These are phyloP conservation scores for Micronycteris hirsuta DNA, from an alignment of 2,113 vertebrate species.

Conservation along the genomic window DNA sequence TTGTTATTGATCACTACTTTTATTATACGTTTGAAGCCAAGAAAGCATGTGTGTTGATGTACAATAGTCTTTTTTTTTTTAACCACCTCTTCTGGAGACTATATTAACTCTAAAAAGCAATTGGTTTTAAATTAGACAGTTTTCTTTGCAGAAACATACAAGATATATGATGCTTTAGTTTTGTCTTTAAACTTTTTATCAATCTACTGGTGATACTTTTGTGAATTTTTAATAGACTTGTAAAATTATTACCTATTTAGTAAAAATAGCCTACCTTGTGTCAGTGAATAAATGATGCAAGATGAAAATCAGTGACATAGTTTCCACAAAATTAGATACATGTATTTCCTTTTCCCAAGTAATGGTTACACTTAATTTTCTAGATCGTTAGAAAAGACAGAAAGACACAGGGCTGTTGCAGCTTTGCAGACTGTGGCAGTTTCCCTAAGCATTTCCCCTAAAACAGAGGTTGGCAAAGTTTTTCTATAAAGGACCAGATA, in stretches of 20 bases:
- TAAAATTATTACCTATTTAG: not conserved
- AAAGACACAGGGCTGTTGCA: not conserved
- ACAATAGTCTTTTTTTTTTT: not conserved
- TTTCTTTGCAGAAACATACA: not conserved
- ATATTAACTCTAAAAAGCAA: not conserved
- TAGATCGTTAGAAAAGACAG: not conserved
- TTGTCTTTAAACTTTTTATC: not conserved
- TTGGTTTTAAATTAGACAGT: not conserved
- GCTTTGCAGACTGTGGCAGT: not conserved
- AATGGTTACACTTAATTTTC: not conserved
- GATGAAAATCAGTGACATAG: not conserved
- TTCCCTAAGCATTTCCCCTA: not conserved
- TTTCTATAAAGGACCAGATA: not conserved
- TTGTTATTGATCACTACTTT: conserved; percentile 14
- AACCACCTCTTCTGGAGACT: not conserved
- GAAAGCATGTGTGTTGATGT: not conserved
- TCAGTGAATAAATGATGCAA: not conserved
- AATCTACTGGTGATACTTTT: not conserved
- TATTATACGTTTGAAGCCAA: not conserved
- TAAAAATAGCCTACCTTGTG: not conserved
- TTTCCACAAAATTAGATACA: not conserved
- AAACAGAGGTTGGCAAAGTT: not conserved
- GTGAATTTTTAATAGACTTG: not conserved
- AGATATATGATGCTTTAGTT: not conserved
- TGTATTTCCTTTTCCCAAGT: not conserved